Evolutionary conservation across 2,888 invertebrate species (phyloP).

Genomic region (Hyposoter didymator): DNA sequence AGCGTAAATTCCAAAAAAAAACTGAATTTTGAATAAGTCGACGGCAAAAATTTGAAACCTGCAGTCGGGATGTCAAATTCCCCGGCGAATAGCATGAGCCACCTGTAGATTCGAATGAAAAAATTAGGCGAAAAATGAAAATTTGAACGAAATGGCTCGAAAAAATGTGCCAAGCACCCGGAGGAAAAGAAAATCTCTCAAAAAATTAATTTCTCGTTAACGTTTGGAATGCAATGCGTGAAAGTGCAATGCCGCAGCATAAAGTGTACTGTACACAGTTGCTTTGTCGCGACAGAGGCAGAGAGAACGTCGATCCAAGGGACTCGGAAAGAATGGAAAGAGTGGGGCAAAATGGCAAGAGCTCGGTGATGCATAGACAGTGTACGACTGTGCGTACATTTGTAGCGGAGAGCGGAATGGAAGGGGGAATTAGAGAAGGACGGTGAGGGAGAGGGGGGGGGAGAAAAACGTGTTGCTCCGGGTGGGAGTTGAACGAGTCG

Average conservation of each 20-base stretch:
- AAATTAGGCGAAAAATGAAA: no score
- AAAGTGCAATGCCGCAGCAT: conserved; percentile 30
- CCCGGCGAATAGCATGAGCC: not conserved
- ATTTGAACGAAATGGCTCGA: not conserved
- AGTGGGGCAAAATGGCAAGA: conserved; percentile 21
- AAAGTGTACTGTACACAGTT: not conserved
- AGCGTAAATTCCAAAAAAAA: not conserved
- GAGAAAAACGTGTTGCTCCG: conserved; percentile 2
- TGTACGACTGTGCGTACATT: not conserved
- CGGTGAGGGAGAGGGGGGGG: not conserved
- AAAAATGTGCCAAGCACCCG: not conserved
- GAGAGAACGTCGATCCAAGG: not conserved
- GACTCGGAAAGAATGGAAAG: not conserved
- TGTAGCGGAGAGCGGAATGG: not conserved
- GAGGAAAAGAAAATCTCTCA: not conserved
- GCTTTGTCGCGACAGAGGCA: conserved; percentile 29
- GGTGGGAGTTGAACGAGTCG: conserved; percentile 52
- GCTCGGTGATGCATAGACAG: not conserved
- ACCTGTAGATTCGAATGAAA: not conserved
- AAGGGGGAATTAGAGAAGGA: not conserved
- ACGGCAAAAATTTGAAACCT: not conserved
- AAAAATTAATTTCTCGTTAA: not conserved
- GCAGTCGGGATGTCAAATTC: not conserved
- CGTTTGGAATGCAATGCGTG: not conserved
- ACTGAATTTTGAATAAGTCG: not conserved